These are phyloP conservation scores for Melieria picta DNA, from an alignment of 2,888 invertebrate genomes.

Conservation along the genomic window DNA sequence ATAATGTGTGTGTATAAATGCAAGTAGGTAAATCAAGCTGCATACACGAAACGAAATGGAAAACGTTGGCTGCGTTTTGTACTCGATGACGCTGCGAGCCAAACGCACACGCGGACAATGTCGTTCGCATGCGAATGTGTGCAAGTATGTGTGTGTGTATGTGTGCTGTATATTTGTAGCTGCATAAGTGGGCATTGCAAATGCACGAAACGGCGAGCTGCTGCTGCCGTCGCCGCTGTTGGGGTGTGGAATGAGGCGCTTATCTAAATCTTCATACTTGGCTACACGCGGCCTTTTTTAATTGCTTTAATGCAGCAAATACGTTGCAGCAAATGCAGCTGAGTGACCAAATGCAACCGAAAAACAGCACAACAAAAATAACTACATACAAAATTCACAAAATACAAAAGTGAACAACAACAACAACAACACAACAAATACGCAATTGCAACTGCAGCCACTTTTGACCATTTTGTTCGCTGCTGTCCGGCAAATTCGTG, in stretches of 20 bases:
- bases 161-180: no score
- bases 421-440: constrained; percentile 44
- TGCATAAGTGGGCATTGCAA: no score
- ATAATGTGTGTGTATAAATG: not conserved
- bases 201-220: not conserved
- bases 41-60: no score
- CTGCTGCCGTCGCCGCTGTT: not conserved
- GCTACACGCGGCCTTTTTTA: constrained; percentile 65
- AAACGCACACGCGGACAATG: no score
- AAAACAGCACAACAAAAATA: constrained; percentile 3
- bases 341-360: constrained; percentile 53
- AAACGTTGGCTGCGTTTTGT: no score
- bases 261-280: constrained; percentile 67
- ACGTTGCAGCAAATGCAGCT: constrained; percentile 46
- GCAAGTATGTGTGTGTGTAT: no score
- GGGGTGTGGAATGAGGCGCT: constrained; percentile 50
- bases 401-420: constrained; percentile 9
- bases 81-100: no score
- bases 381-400: constrained; percentile 7
- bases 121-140: no score
- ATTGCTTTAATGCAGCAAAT: constrained; percentile 51
- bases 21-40: not conserved
- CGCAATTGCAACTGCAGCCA: constrained; percentile 49
- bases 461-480: no score
- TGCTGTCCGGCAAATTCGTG: not conserved